Percentiles rank a stretch among this genome's conserved stretches.
Conservation (phyloP, 1,140 invertebrate species). For the Drosophila sproati region DNA sequence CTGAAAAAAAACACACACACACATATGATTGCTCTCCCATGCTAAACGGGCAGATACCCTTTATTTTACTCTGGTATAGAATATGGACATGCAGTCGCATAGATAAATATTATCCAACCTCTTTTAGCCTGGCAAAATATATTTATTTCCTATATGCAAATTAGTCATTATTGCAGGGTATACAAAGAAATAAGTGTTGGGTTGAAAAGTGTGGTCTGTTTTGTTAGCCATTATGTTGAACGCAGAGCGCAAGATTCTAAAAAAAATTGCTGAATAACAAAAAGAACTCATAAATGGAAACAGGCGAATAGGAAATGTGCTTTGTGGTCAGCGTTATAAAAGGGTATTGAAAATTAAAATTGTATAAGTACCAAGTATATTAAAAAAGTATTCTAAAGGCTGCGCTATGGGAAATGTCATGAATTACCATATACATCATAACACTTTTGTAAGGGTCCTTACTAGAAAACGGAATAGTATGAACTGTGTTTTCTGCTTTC, state of each 20-base stretch:
- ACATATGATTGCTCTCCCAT: not conserved
- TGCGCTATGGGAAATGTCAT: too few relatives aligned
- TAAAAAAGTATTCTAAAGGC: too few relatives aligned
- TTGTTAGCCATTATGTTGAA: slow-evolving; percentile 3
- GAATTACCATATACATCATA: too few relatives aligned
- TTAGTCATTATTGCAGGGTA: not conserved
- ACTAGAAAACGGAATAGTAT: too few relatives aligned
- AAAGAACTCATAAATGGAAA: not conserved
- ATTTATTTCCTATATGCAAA: too few relatives aligned
- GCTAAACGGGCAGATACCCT: not conserved
- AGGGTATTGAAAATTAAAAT: too few relatives aligned
- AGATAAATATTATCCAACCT: not conserved
- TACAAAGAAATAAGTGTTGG: slow-evolving; percentile 2
- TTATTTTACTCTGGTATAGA: too few relatives aligned
- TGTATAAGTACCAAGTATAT: too few relatives aligned
- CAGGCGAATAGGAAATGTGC: not conserved
- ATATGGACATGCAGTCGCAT: too few relatives aligned
- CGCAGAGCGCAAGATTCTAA: not conserved
- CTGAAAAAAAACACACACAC: not conserved
- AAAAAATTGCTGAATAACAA: not conserved
- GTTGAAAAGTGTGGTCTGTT: not conserved
- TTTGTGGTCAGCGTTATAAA: not conserved
- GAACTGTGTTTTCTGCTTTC: too few relatives aligned
- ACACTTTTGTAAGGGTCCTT: too few relatives aligned
- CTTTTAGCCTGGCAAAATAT: not conserved